Percentiles rank a stretch among this genome's conserved stretches.
Evolutionary conservation across 2,888 invertebrate genomes (phyloP).

Genomic region (Stenodera caucasica): DNA sequence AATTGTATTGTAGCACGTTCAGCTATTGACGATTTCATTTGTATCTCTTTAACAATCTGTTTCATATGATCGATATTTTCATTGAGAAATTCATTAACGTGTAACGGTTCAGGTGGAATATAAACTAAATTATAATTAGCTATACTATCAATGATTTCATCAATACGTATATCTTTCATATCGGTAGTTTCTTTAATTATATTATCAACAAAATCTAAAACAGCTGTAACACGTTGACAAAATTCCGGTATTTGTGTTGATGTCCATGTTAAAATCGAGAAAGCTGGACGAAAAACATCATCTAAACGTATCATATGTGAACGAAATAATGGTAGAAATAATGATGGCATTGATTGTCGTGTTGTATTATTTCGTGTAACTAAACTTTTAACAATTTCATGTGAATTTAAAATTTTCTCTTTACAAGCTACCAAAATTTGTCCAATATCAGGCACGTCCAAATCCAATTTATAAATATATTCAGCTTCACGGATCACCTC

Average conservation of each 20-base stretch:
- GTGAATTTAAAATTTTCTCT: constrained; percentile 66
- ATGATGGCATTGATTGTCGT: constrained; percentile 63
- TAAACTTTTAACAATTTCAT: constrained; percentile 64
- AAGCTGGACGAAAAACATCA: constrained; percentile 71
- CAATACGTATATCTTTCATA: constrained; percentile 75
- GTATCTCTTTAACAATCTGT: constrained; percentile 58
- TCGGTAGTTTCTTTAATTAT: constrained; percentile 71
- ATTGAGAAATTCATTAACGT: constrained; percentile 64
- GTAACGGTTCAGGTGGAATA: constrained; percentile 65
- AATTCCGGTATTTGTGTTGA: constrained; percentile 72
- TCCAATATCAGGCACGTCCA: constrained; percentile 77
- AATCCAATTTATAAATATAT: constrained; percentile 74
- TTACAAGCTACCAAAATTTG: constrained; percentile 75
- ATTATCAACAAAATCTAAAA: constrained; percentile 65
- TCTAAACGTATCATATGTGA: constrained; percentile 70
- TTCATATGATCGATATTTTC: constrained; percentile 64
- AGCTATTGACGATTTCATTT: constrained; percentile 65
- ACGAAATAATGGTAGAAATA: constrained; percentile 72
- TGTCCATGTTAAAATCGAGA: constrained; percentile 80
- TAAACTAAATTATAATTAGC: constrained; percentile 64
- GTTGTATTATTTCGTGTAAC: constrained; percentile 66
- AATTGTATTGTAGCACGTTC: constrained; percentile 78
- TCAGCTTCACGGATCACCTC: constrained; percentile 80
- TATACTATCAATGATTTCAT: constrained; percentile 67
- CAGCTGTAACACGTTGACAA: constrained; percentile 60